Conservation (phyloP, 2,113 vertebrate species). For the Cygnus atratus region DNA sequence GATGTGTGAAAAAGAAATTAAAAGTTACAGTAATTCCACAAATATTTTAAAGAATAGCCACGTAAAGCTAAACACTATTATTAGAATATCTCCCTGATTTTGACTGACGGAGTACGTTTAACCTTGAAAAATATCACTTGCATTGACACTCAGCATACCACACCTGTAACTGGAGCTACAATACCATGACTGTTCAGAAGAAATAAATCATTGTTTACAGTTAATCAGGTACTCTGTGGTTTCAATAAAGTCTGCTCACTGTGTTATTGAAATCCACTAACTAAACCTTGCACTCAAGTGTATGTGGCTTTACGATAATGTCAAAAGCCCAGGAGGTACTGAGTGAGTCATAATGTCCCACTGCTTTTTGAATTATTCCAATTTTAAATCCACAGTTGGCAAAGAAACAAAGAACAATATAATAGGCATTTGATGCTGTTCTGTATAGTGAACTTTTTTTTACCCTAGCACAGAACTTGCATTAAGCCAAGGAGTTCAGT, state of each 20-base stretch:
- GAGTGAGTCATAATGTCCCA: constrained; percentile 72
- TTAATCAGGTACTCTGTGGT: constrained; percentile 9
- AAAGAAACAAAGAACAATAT: constrained; percentile 72
- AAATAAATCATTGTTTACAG: not conserved
- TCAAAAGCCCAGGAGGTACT: constrained; percentile 69
- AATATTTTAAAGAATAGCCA: not conserved
- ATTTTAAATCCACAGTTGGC: constrained; percentile 71
- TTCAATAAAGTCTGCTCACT: not conserved
- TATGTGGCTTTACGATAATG: constrained; percentile 35
- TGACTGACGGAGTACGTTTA: not conserved
- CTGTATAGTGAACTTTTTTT: constrained; percentile 65
- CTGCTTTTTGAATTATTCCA: constrained; percentile 72
- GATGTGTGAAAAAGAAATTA: not conserved
- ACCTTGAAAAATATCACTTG: not conserved
- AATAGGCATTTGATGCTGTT: constrained; percentile 70
- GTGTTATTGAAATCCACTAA: constrained; percentile 12
- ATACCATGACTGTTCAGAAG: not conserved
- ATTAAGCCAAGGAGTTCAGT: constrained; percentile 47
- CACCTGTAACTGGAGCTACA: not conserved
- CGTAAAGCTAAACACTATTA: not conserved
- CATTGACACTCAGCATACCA: not conserved
- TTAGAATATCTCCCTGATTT: not conserved
- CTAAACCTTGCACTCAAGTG: not conserved
- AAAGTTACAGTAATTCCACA: not conserved
- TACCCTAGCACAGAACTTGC: constrained; percentile 48